Conservation (phyloP, 1,140 invertebrate species). For the Brachionus plicatilis region DNA sequence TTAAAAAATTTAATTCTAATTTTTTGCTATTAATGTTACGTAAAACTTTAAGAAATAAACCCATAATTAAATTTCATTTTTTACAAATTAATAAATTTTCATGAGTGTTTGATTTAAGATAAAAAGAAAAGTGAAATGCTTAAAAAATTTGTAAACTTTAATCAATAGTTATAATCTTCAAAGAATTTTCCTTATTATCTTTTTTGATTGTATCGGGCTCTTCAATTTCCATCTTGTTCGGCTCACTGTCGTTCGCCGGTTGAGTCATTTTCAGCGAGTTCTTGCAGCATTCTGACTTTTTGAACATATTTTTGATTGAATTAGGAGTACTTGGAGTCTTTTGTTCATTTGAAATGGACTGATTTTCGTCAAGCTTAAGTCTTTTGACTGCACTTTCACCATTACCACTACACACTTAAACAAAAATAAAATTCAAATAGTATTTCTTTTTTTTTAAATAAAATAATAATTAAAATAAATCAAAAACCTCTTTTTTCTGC, state of each 20-base stretch:
- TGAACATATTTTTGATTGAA: conserved; percentile 12
- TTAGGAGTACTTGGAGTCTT: not conserved
- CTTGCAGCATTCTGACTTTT: not conserved
- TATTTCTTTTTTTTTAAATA: not conserved
- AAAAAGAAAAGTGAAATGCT: not conserved
- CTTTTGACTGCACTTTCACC: conserved; percentile 32
- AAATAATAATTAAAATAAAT: no score
- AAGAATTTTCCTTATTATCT: conserved; percentile 12
- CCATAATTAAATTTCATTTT: not conserved
- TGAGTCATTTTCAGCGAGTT: not conserved
- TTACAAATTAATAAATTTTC: not conserved
- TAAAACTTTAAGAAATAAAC: not conserved
- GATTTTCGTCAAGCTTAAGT: conserved; percentile 10
- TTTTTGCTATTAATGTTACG: not conserved
- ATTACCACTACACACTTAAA: conserved; percentile 12
- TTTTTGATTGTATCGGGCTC: not conserved
- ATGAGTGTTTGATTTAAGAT: not conserved
- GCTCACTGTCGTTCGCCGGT: not conserved
- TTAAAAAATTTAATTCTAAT: not conserved
- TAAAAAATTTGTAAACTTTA: not conserved
- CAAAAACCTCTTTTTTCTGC: conserved; percentile 5
- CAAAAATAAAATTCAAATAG: not conserved
- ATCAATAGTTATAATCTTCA: not conserved
- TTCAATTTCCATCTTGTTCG: not conserved
- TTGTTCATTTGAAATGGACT: conserved; percentile 15